Evolutionary conservation across 2,113 vertebrate species (phyloP).

Genomic region (Eira barbara): DNA sequence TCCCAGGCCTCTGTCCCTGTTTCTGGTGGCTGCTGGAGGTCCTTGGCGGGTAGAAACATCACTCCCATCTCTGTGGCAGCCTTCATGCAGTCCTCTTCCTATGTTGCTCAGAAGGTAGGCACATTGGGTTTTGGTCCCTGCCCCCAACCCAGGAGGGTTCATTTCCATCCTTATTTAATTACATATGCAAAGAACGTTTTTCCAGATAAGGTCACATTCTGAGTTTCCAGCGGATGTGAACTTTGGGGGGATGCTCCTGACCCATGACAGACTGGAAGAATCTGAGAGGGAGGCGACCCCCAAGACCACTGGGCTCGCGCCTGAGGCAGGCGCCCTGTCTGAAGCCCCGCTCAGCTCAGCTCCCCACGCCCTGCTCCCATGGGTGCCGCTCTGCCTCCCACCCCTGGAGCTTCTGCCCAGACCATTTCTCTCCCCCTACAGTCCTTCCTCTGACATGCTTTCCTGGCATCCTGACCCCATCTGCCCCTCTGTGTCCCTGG

Average conservation of each 20-base stretch:
- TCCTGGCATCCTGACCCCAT: too few species aligned
- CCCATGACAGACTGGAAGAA: not conserved
- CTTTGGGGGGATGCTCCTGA: not conserved
- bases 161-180: not conserved
- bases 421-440: not conserved
- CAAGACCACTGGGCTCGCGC: not conserved
- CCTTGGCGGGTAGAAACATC: fast-evolving
- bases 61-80: not conserved
- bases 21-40: not conserved
- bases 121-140: not conserved
- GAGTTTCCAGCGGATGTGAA: not conserved
- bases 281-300: fast-evolving
- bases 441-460: fast-evolving
- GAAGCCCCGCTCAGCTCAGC: not conserved
- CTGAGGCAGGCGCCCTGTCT: not conserved
- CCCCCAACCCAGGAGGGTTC: not conserved
- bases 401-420: not conserved
- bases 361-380: too few species aligned
- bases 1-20: not conserved
- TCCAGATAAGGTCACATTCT: not conserved
- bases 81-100: fast-evolving
- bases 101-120: not conserved
- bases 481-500: too few species aligned
- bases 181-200: not conserved
- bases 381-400: not conserved